Conservation (phyloP, 1,140 invertebrate species). For the Hydropsyche tenuis region DNA sequence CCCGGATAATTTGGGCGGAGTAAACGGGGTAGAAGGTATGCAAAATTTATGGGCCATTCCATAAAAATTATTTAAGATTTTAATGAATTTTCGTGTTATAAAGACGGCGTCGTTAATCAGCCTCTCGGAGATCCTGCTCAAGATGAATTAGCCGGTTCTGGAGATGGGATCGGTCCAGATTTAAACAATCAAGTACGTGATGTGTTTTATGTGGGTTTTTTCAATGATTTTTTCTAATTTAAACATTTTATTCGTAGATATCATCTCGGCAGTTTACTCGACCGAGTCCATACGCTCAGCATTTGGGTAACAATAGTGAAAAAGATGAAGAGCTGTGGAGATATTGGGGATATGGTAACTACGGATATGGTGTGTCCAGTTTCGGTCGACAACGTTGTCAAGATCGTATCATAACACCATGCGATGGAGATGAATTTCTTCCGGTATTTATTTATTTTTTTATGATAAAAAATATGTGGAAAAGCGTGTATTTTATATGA, state of each 20-base stretch:
- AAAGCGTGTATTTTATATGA: too few species aligned
- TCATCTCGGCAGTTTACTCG: constrained; percentile 46
- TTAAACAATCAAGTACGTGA: constrained; percentile 35
- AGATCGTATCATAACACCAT: constrained; percentile 78
- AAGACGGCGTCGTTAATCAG: not conserved
- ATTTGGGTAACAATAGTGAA: constrained; percentile 48
- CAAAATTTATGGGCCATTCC: not conserved
- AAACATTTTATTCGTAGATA: too few species aligned
- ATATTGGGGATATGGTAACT: constrained; percentile 60
- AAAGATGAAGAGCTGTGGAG: constrained; percentile 45
- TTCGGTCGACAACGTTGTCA: constrained; percentile 64
- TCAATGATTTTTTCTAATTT: not conserved
- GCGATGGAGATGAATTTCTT: constrained; percentile 82
- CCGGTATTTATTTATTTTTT: constrained; percentile 61
- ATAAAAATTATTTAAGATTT: not conserved
- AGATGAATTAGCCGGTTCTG: constrained; percentile 57
- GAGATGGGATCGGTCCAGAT: constrained; percentile 56
- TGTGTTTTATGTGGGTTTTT: not conserved
- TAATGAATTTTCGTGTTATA: not conserved
- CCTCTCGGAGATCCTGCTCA: constrained; percentile 50
- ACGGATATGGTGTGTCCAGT: constrained; percentile 52
- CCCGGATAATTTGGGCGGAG: not conserved
- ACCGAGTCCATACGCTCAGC: constrained; percentile 59
- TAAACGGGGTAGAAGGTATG: constrained; percentile 1
- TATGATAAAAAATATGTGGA: not conserved